A percentile compares a stretch with the other conserved stretches of the same genome.
These are phyloP conservation scores for Mythimna albipuncta DNA, from an alignment of 2,888 invertebrate genomes.

Conservation along the genomic window DNA sequence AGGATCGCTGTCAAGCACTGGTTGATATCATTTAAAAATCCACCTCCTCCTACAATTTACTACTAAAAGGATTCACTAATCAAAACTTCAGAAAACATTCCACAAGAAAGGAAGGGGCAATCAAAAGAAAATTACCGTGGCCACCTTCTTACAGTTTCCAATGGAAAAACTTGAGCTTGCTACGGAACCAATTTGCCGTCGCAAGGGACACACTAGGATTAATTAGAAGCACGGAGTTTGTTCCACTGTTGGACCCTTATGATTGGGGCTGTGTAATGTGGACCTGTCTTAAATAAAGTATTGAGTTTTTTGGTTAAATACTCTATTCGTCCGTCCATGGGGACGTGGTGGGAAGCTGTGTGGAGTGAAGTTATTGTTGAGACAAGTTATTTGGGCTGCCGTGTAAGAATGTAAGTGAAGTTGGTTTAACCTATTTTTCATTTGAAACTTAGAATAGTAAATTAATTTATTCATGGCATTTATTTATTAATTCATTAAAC, in stretches of 20 bases:
- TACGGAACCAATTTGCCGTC: constrained; percentile 76
- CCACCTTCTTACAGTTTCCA: constrained; percentile 76
- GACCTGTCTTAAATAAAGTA: constrained; percentile 52
- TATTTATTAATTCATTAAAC: too few relatives aligned
- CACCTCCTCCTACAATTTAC: constrained; percentile 22
- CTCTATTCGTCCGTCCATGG: constrained; percentile 1
- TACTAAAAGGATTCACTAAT: constrained; percentile 68
- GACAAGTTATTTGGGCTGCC: neutral
- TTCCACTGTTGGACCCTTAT: constrained; percentile 63
- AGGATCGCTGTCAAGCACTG: too few relatives aligned
- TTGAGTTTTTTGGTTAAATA: constrained; percentile 49
- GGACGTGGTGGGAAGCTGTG: constrained; percentile 5
- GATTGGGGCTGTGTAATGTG: constrained; percentile 52
- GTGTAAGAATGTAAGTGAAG: too few relatives aligned
- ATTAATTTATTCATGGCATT: too few relatives aligned
- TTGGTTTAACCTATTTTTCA: constrained; percentile 3
- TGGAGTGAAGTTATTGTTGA: constrained; percentile 1
- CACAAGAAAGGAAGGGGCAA: constrained; percentile 71
- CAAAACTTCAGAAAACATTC: constrained; percentile 71
- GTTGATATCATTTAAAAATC: constrained; percentile 23
- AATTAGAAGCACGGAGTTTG: constrained; percentile 75
- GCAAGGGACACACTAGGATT: constrained; percentile 80
- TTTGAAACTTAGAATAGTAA: too few relatives aligned
- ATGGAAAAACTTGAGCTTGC: constrained; percentile 79
- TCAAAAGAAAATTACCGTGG: constrained; percentile 83